Conservation (phyloP, 1,140 invertebrate genomes). For the Ceratitis capitata region DNA sequence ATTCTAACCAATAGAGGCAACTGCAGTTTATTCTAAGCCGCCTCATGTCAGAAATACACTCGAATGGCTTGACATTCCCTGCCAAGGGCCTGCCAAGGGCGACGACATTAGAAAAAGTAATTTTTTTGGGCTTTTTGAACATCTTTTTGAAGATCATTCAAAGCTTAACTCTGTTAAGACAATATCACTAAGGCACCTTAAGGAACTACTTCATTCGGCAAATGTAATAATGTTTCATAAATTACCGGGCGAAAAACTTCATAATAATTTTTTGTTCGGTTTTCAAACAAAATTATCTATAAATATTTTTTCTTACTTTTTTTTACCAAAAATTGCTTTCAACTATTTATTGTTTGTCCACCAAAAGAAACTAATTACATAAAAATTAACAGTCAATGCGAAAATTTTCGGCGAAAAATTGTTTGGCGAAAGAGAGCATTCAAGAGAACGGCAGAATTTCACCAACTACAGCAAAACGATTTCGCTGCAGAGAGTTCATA, state of each 20-base stretch:
- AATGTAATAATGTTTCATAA: neutral
- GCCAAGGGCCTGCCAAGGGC: no score
- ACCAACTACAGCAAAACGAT: neutral
- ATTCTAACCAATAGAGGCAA: no score
- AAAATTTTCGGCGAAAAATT: neutral
- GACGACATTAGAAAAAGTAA: no score
- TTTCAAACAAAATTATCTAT: conserved; percentile 33
- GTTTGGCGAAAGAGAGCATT: neutral
- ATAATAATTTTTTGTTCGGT: conserved; percentile 12
- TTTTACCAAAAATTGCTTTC: neutral
- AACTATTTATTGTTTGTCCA: neutral
- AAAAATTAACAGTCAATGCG: neutral
- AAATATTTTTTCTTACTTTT: neutral
- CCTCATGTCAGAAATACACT: no score
- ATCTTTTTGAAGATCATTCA: no score
- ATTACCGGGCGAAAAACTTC: conserved; percentile 9
- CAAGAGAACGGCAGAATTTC: neutral
- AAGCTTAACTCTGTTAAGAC: no score
- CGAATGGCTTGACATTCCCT: no score
- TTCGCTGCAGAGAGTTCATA: neutral
- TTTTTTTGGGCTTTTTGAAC: no score
- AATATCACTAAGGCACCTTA: no score
- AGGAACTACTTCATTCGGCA: neutral
- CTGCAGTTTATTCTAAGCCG: no score
- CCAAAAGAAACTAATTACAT: neutral